Evolutionary conservation across 2,113 vertebrate species (phyloP), one percentile per base, ranked within the genome.

Genomic region (Conger conger): DNA sequence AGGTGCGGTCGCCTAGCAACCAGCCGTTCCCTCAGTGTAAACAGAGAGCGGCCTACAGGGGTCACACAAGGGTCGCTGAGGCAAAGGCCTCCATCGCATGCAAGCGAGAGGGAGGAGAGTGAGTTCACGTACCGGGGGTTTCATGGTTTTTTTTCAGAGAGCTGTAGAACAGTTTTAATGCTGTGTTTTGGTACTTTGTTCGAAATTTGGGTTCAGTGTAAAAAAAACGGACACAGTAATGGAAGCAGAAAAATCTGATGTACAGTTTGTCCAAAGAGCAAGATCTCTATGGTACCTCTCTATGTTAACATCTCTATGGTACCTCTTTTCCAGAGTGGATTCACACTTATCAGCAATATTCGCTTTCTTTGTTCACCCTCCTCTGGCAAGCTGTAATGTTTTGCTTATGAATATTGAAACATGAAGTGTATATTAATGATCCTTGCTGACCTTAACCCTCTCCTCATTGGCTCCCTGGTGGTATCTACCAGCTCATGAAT

Each of bases 401-500:
- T 95, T 94, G 86, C 95, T 96, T 95, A 96, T 96, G 95, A 96
- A 96, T 96, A 95, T 95, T 96, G 94, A 96, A 95, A 95, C 92
- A 94, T 90, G 92, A 94, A 95, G 95, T 95, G 94, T 96, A 95
- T 96, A 95, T 96, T 95, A 95, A 95, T 95, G 95, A 96, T 95
- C 95, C 94, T 92, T 92, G 88, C 89, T 95, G 95, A 96, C 94
- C 95, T 95, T 95, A 95, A 96, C 95, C 95, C 95, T 95, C 95
- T 96, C 94, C 95, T 95, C 94, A 95, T 96, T 95, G 95, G 94
- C 94, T 96, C 94, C 93, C 94, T 83, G 90, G 94, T 95, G 94
- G 92, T 95, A 95, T 95, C 93, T 84, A 92, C 93, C 91, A 92
- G 92, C 94, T 95, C 93, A 96, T 96, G 94, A 95, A 96, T 96